A percentile compares a stretch with the other conserved stretches of the same genome.
These are phyloP conservation scores for Sphaeramia orbicularis DNA, from an alignment of 2,797 vertebrate genomes.

Conservation along the genomic window DNA sequence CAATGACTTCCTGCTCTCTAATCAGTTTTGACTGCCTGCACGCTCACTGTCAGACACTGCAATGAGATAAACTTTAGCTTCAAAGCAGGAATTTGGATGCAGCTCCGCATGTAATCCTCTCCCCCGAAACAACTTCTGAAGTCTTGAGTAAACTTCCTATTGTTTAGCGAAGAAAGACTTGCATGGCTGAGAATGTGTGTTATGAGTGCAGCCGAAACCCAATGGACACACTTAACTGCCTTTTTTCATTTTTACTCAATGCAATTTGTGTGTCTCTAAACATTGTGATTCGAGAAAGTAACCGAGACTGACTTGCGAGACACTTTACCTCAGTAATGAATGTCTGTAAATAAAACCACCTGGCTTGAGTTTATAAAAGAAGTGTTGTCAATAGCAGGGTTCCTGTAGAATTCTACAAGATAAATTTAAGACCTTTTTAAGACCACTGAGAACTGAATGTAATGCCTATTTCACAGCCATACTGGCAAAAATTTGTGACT, in stretches of 20 bases:
- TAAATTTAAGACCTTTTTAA: not conserved
- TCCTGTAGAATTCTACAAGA: no score
- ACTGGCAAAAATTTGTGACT: no score
- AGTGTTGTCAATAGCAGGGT: not conserved
- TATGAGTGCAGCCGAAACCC: not conserved
- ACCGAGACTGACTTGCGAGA: slow-evolving; percentile 12
- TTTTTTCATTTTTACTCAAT: slow-evolving; percentile 2
- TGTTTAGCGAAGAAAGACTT: slow-evolving; percentile 12
- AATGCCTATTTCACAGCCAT: not conserved
- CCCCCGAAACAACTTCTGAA: slow-evolving; percentile 23
- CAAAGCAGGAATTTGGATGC: slow-evolving; percentile 31
- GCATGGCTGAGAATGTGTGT: not conserved
- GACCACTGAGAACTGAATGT: no score
- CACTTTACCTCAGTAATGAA: slow-evolving; percentile 51
- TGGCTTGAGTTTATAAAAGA: slow-evolving; percentile 10
- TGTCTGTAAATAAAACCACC: slow-evolving; percentile 46
- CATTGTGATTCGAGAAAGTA: slow-evolving; percentile 13
- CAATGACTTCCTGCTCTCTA: slow-evolving; percentile 12
- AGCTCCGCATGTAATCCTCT: slow-evolving; percentile 12
- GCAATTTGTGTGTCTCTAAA: slow-evolving; percentile 1
- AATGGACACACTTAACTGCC: not conserved
- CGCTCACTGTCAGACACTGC: slow-evolving; percentile 8
- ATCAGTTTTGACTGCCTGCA: slow-evolving; percentile 16
- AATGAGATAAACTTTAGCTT: slow-evolving; percentile 25
- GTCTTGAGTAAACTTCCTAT: slow-evolving; percentile 27